Conservation (phyloP, 2,888 invertebrate species). For the Melanostoma scalare region DNA sequence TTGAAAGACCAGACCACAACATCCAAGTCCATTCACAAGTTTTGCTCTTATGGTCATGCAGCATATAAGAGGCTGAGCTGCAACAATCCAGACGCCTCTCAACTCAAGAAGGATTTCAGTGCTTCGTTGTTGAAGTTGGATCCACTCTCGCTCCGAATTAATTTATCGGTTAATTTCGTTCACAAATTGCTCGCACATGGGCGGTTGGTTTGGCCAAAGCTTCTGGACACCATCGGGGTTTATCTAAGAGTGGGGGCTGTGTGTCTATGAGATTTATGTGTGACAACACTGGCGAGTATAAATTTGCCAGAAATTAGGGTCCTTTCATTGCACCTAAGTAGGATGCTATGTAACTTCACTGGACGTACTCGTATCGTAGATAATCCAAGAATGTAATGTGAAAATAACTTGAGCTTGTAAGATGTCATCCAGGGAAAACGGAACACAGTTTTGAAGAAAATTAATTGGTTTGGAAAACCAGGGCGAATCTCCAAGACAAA, state of each 20-base stretch:
- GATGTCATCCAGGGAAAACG: conserved; percentile 4
- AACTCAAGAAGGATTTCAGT: neutral
- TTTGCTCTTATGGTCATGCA: conserved; percentile 58
- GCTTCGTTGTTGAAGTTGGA: conserved; percentile 31
- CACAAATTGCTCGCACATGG: conserved; percentile 80
- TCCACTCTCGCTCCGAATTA: conserved; percentile 74
- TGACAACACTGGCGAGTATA: conserved; percentile 48
- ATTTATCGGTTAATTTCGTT: conserved; percentile 80
- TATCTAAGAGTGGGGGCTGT: conserved; percentile 52
- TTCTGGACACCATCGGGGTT: conserved; percentile 50
- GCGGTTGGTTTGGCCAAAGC: conserved; percentile 73
- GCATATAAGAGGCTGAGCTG: neutral
- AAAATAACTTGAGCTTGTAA: conserved; percentile 44
- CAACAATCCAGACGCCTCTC: neutral
- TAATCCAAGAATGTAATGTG: conserved; percentile 48
- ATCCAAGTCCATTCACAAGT: conserved; percentile 72
- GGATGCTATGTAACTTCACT: conserved; percentile 30
- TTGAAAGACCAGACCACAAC: conserved; percentile 76
- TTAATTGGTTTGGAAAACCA: conserved; percentile 5
- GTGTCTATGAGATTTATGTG: conserved; percentile 59
- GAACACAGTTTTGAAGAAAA: conserved; percentile 27
- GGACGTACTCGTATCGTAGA: conserved; percentile 41
- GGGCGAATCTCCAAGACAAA: conserved; percentile 9
- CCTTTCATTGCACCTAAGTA: conserved; percentile 29
- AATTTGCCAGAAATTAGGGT: conserved; percentile 62